Evolutionary conservation across 2,888 invertebrate genomes (phyloP).

Genomic region (Dryococelus australis): DNA sequence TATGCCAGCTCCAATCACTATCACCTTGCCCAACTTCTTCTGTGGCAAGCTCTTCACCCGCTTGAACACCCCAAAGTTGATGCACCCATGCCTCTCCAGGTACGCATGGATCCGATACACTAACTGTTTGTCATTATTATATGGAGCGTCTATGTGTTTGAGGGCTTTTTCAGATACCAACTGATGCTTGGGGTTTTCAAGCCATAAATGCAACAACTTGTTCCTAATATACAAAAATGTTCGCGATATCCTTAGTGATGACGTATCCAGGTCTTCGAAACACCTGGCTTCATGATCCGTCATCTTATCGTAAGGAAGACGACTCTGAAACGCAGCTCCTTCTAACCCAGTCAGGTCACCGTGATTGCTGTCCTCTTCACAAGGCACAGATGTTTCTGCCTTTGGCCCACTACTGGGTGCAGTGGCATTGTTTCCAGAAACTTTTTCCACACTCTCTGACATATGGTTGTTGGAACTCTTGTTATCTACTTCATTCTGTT

Average conservation of each 20-base stretch:
- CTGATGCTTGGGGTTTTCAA: constrained; percentile 93
- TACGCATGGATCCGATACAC: constrained; percentile 88
- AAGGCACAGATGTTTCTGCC: constrained; percentile 21
- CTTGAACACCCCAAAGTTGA: constrained; percentile 97
- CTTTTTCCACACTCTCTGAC: neutral
- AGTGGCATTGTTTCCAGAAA: neutral
- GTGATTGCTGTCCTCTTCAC: constrained; percentile 45
- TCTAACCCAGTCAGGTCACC: constrained; percentile 72
- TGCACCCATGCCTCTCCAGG: constrained; percentile 93
- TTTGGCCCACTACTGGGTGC: neutral
- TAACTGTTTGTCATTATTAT: constrained; percentile 87
- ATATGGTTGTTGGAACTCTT: constrained; percentile 42
- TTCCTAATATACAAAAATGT: constrained; percentile 93
- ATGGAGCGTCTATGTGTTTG: constrained; percentile 83
- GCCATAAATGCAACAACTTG: constrained; percentile 90
- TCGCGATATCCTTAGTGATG: constrained; percentile 81
- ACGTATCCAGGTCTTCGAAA: constrained; percentile 89
- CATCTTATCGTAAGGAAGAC: constrained; percentile 93
- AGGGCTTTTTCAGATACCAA: constrained; percentile 82
- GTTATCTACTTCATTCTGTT: constrained; percentile 44
- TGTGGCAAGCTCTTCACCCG: constrained; percentile 67
- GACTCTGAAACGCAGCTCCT: constrained; percentile 92
- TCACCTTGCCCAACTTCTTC: constrained; percentile 64
- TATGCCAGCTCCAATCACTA: constrained; percentile 81
- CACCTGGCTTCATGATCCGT: constrained; percentile 92